Base-by-base conservation (phyloP, 1,140 invertebrate species). In the Sesamia nonagrioides region DNA sequence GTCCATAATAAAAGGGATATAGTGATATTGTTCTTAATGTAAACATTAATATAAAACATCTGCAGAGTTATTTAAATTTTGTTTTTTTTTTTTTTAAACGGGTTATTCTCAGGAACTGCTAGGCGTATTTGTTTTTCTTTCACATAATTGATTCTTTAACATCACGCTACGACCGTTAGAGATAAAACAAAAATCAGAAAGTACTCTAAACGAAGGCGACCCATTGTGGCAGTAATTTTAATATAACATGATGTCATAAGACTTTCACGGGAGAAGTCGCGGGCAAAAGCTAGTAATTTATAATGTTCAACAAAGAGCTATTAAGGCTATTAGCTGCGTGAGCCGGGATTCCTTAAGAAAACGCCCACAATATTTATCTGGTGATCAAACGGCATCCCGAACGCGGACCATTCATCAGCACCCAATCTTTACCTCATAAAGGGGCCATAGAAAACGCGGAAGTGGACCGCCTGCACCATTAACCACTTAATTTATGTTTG, bases 361-460 rank as follows among this genome's bases (percentile, higher is more conserved):
- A 82, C 84, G 80, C 87, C 85, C 84, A 83, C 89, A 84, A 86
- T 86, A 89, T 91, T 92, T 92, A 91, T 94, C 88, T 84, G 80
- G 80, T 78, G 89, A 92, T 94, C 91, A 93, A 92, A 93, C 85
- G 86, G 82, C 84, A 79, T 83, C 80, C 86, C 84, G 69, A 80
- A 79, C 61, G 56, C 74, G 69, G 42, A 42, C 86, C 84, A 91
- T 89, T 91, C 90, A 89, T 91, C 89, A 90, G 79, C 61, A 79
- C 78, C 80, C 83, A 84, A 86, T 90, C 82, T 82, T 77, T 80
- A 78, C 33, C 82, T 88, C 83, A 84, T 83, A 83, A 79, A 84
- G 76, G 66, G 84, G 90, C 88, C 88, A 90, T 86, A 82, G 80
- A 91, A 87, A 81, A 87, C 78, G 88, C 90, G 91, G 85, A 86